These are phyloP conservation scores for Anoplolepis gracilipes DNA, from an alignment of 1,140 invertebrate species.

Conservation along the genomic window DNA sequence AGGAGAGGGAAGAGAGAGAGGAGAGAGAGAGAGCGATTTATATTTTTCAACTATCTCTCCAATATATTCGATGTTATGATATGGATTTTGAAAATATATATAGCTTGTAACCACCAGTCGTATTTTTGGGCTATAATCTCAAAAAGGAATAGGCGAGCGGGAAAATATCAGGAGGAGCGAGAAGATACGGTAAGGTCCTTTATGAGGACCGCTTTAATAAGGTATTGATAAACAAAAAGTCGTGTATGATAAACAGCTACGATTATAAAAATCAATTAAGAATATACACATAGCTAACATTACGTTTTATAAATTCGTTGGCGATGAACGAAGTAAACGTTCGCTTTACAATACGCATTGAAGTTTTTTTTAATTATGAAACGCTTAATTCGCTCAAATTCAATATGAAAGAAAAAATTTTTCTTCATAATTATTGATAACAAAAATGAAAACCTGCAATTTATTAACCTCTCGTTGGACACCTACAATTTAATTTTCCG, in stretches of 20 bases:
- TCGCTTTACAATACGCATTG: neutral
- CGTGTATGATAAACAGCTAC: slow-evolving; percentile 69
- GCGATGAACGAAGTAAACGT: slow-evolving; percentile 45
- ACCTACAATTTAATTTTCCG: neutral
- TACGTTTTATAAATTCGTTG: slow-evolving; percentile 52
- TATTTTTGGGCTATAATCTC: slow-evolving; percentile 85
- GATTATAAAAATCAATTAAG: slow-evolving; percentile 68
- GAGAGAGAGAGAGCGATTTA: neutral
- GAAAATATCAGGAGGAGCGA: slow-evolving; percentile 63
- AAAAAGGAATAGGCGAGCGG: slow-evolving; percentile 72
- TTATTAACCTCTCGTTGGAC: slow-evolving; percentile 12
- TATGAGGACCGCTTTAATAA: slow-evolving; percentile 38
- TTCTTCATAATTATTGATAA: slow-evolving; percentile 10
- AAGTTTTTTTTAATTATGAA: neutral
- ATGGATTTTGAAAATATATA: slow-evolving; percentile 73
- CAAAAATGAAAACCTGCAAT: slow-evolving; percentile 13
- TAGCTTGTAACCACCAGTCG: slow-evolving; percentile 85
- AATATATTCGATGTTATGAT: slow-evolving; percentile 15
- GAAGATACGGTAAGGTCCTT: slow-evolving; percentile 29
- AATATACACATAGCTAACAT: slow-evolving; percentile 67
- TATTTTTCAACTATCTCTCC: slow-evolving; percentile 10
- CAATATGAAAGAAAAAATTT: neutral
- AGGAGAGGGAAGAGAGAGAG: too few relatives aligned
- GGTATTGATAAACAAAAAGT: slow-evolving; percentile 57
- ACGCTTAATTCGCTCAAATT: slow-evolving; percentile 2